Evolutionary conservation across 2,888 invertebrate species (phyloP), one percentile per base, ranked within the genome.

Genomic region (Drosophila engyochracea): DNA sequence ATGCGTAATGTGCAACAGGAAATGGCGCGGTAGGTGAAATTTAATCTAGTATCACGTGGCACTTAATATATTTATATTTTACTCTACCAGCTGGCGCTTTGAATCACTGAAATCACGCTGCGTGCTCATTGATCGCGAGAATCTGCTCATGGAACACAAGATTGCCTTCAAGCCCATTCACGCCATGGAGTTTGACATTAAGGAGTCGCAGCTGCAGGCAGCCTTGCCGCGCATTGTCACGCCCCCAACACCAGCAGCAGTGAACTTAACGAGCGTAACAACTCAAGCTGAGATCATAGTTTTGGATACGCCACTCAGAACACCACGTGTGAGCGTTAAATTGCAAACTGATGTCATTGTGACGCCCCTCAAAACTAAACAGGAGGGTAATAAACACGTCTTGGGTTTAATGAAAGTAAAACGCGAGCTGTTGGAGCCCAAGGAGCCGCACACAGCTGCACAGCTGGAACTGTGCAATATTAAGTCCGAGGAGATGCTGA

Each of bases 81-180:
- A 1, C 37, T 41, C 35, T 4, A 12, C 10, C 22, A 93, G 93
- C 63, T 93, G 93, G 93, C 91, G 93, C 28, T 93, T 93, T 76
- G 93, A 93, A 74, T 91, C 93, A 0, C 76, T 93, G 4, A 93
- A 92, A 71, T 91, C 91, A 1, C 91, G 93, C 14, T 93, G 93
- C 59, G 84, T 93, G 59, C 79, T 93, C 5, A 89, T 93, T 39
- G 91, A 93, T 70, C 90, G 93, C n/a, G 93, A 93, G 79, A 79
- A 91, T 75, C 73, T 92, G 25, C 83, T 93, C 30, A 88, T 83
- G 37, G 91, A 93, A 49, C 84, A 93, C 68, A 85, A 91, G 33
- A 92, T 93, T 39, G 22, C 72, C 16, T 93, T 91, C n/a, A 92
- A 92, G 70, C 80, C 83, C 12, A 76, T 90, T 31, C 81, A 79